These are phyloP conservation scores for Epizoanthus ramosus DNA, from an alignment of 92 coral and sea anemone genomes.

Conservation along the genomic window DNA sequence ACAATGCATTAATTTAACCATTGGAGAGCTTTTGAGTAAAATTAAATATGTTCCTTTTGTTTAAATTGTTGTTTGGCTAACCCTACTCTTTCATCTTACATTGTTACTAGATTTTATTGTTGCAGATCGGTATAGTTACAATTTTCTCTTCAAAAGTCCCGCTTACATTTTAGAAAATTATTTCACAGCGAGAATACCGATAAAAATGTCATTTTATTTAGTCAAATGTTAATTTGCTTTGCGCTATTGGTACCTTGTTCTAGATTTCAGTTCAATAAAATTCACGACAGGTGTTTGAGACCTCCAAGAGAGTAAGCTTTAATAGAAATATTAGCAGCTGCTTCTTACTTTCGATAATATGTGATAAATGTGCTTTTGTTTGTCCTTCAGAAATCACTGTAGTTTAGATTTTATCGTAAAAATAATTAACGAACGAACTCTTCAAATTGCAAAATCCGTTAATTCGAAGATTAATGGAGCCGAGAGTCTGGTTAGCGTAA, in stretches of 20 bases:
- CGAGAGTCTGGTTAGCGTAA: too few species aligned
- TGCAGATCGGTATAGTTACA: not conserved
- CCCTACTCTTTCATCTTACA: too few species aligned
- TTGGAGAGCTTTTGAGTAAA: too few species aligned
- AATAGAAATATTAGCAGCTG: conserved; percentile 5
- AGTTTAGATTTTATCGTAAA: not conserved
- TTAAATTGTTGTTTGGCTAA: too few species aligned
- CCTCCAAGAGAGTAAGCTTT: conserved; percentile 6
- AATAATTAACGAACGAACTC: not conserved
- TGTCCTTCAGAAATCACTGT: not conserved
- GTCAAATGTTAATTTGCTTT: not conserved
- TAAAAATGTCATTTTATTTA: not conserved
- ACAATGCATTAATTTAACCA: too few species aligned
- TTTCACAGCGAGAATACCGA: not conserved
- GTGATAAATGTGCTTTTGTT: conserved; percentile 7
- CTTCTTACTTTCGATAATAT: not conserved
- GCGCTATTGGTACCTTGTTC: not conserved
- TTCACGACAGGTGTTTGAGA: conserved; percentile 26
- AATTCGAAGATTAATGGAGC: too few species aligned
- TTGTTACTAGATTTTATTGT: too few species aligned
- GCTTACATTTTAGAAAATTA: not conserved
- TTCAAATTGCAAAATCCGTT: not conserved
- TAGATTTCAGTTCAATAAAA: not conserved
- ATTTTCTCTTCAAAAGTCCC: not conserved
- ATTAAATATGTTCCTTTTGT: too few species aligned